Percentiles rank a stretch among this genome's conserved stretches.
Evolutionary conservation across 2,113 vertebrate species (phyloP).

Genomic region (Xyrauchen texanus): DNA sequence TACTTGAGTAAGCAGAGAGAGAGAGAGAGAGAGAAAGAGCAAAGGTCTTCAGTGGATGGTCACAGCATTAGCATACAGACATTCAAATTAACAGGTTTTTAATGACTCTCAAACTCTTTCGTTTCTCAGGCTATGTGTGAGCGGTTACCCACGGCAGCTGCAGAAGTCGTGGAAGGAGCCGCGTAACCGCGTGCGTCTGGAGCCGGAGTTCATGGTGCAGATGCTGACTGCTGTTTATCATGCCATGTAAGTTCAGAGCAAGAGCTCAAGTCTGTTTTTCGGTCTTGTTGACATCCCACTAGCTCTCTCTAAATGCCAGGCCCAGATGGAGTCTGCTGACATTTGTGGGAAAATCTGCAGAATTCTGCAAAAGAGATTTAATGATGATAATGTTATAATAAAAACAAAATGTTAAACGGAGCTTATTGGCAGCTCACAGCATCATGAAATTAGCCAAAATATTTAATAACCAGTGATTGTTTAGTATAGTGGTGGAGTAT

Average conservation of each 20-base stretch:
- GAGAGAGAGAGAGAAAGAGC: not conserved
- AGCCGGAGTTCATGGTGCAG: constrained; percentile 98
- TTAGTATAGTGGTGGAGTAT: too few species aligned
- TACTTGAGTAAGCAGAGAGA: not conserved
- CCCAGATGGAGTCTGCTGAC: too few species aligned
- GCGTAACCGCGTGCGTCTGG: constrained; percentile 88
- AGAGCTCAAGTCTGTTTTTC: too few species aligned
- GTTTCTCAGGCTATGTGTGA: constrained; percentile 86
- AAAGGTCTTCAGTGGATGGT: not conserved
- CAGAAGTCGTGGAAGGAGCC: constrained; percentile 94
- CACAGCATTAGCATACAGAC: constrained; percentile 19
- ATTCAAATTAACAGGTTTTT: constrained; percentile 29
- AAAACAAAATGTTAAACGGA: too few species aligned
- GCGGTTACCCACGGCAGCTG: constrained; percentile 94
- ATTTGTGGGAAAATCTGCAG: too few species aligned
- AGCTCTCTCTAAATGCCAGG: too few species aligned
- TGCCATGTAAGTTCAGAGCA: constrained; percentile 82
- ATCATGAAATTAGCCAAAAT: too few species aligned
- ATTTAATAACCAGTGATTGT: too few species aligned
- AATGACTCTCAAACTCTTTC: constrained; percentile 16
- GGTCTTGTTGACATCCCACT: too few species aligned
- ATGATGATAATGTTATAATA: too few species aligned
- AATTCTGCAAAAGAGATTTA: too few species aligned
- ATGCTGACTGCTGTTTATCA: constrained; percentile 96
- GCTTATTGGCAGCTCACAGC: too few species aligned